phyloP scores from a whole-genome alignment of 2,888 invertebrate genomes.

The Tuberolachnus salignus region DNA sequence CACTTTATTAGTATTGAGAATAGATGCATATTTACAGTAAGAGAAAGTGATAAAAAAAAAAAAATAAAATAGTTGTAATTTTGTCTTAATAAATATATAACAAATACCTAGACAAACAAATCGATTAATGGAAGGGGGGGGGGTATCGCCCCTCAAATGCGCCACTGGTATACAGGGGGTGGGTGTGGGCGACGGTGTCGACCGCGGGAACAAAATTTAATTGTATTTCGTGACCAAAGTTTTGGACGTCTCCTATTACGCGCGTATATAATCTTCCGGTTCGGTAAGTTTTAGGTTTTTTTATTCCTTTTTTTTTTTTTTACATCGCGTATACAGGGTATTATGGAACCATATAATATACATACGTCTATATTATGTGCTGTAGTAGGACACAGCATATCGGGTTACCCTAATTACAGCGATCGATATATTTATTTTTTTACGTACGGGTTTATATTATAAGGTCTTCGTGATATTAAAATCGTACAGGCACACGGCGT shows the following conservation, averaged over 20 bases:
- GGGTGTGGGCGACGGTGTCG: background rate
- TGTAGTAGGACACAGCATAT: slow-evolving; percentile 27
- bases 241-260: slow-evolving; percentile 27
- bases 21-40: too few species aligned
- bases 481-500: too few species aligned
- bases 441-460: slow-evolving; percentile 8
- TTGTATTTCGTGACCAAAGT: slow-evolving; percentile 38
- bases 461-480: background rate
- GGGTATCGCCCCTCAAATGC: too few species aligned
- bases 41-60: too few species aligned
- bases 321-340: background rate
- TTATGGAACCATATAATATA: slow-evolving; percentile 22
- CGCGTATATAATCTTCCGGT: slow-evolving; percentile 25
- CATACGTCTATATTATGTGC: background rate
- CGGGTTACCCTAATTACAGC: slow-evolving; percentile 15
- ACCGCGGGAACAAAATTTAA: background rate
- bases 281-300: slow-evolving; percentile 14
- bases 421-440: background rate
- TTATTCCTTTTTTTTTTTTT: too few species aligned
- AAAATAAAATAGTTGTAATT: too few species aligned
- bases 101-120: too few species aligned
- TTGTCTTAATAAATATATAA: too few species aligned
- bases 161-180: too few species aligned
- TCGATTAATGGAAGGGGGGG: too few species aligned
- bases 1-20: too few species aligned